Evolutionary conservation across 2,888 invertebrate species (phyloP).

Genomic region (Pelosia muscerda): DNA sequence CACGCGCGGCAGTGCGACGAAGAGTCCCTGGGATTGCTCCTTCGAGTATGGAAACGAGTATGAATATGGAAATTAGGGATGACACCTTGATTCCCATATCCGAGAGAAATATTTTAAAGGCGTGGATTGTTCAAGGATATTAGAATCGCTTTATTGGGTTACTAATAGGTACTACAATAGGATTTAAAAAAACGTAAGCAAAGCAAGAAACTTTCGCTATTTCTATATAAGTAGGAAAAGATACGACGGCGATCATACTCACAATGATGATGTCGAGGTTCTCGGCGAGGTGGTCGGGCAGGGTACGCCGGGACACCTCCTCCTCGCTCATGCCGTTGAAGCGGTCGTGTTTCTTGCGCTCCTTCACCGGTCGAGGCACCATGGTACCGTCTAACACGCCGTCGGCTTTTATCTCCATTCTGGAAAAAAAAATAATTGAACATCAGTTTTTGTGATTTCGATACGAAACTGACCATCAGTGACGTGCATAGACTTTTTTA

Average conservation of each 20-base stretch:
- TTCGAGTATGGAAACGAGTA: no score
- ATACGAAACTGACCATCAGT: no score
- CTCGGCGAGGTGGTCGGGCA: conserved; percentile 97
- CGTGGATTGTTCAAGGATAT: no score
- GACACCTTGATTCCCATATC: no score
- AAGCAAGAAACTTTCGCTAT: background rate
- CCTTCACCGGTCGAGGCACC: conserved; percentile 90
- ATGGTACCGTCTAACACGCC: conserved; percentile 84
- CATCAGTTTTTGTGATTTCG: background rate
- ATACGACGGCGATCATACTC: conserved; percentile 88
- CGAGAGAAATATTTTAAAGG: no score
- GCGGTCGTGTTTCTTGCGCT: conserved; percentile 97
- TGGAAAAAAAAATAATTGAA: conserved; percentile 49
- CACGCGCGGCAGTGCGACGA: no score
- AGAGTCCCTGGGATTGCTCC: no score
- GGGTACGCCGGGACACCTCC: conserved; percentile 96
- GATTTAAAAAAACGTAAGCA: background rate
- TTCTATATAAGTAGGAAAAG: background rate
- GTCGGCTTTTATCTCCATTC: conserved; percentile 85
- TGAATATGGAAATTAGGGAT: no score
- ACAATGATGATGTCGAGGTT: conserved; percentile 99
- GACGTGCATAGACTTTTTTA: no score
- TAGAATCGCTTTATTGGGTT: no score
- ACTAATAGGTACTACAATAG: no score
- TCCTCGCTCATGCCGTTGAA: conserved; percentile 99